Evolutionary conservation across 92 coral and sea anemone species (phyloP).

Genomic region (Muricea muricata): DNA sequence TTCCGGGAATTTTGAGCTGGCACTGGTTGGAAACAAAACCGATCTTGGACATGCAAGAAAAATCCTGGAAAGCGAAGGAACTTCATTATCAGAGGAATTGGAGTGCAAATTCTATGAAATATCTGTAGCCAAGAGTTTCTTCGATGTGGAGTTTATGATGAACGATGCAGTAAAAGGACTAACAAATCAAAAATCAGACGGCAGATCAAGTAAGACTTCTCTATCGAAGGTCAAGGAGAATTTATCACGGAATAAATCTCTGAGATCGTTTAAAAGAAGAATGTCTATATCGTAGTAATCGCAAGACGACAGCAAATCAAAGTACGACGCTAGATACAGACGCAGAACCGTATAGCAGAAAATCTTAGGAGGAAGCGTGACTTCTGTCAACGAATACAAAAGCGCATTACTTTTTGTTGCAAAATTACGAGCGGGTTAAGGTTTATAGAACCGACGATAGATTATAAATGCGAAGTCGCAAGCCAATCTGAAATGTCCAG

Average conservation of each 20-base stretch:
- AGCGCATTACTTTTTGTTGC: neutral
- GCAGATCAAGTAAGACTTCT: conserved; percentile 65
- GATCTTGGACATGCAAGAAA: conserved; percentile 77
- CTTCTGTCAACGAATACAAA: neutral
- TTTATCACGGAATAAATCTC: conserved; percentile 24
- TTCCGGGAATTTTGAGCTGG: conserved; percentile 60
- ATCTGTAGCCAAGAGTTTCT: conserved; percentile 78
- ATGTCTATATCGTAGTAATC: conserved; percentile 17
- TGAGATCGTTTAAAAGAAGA: conserved; percentile 26
- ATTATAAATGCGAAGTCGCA: no score
- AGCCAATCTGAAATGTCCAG: no score
- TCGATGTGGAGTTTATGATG: conserved; percentile 74
- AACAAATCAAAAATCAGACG: conserved; percentile 54
- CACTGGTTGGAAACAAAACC: conserved; percentile 81
- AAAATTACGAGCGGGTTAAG: neutral
- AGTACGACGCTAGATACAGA: neutral
- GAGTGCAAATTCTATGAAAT: conserved; percentile 84
- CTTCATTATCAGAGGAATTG: conserved; percentile 76
- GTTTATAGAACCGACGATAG: no score
- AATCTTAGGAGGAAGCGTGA: neutral
- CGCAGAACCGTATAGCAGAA: neutral
- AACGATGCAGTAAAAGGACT: conserved; percentile 70
- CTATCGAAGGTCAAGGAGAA: conserved; percentile 22
- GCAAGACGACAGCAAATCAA: neutral
- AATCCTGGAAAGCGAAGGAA: conserved; percentile 86